phyloP scores from a whole-genome alignment of 2,888 invertebrate species.

The Rhamnusium bicolor region DNA sequence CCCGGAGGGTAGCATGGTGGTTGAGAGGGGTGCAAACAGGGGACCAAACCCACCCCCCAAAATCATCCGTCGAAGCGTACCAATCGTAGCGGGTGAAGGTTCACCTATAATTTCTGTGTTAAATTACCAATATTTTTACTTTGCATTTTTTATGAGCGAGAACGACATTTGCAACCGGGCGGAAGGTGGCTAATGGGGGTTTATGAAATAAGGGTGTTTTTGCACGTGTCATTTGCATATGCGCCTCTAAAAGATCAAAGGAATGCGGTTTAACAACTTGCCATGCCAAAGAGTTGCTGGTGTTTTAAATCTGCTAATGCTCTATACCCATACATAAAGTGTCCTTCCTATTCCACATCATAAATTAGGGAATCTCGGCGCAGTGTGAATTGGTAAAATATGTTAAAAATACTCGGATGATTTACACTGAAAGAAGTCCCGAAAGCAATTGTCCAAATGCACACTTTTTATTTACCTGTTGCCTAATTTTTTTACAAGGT shows the following conservation, averaged over 20 bases:
- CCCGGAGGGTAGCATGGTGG: slow-evolving; percentile 53
- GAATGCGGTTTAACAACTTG: slow-evolving; percentile 33
- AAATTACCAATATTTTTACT: slow-evolving; percentile 40
- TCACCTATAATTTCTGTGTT: slow-evolving; percentile 21
- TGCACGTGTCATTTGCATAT: slow-evolving; percentile 50
- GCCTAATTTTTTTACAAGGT: too few species aligned
- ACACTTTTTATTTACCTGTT: too few species aligned
- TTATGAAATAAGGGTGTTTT: slow-evolving; percentile 26
- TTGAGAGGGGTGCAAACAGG: slow-evolving; percentile 33
- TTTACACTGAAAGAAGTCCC: too few species aligned
- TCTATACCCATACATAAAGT: background rate
- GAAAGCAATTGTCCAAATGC: too few species aligned
- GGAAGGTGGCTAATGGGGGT: slow-evolving; percentile 31
- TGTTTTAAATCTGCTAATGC: slow-evolving; percentile 16
- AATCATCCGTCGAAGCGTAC: slow-evolving; percentile 61
- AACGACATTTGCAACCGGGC: slow-evolving; percentile 6
- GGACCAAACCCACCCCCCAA: slow-evolving; percentile 52
- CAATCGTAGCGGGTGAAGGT: slow-evolving; percentile 42
- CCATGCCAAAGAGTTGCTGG: slow-evolving; percentile 12
- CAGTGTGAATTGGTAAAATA: background rate
- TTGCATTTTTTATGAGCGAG: slow-evolving; percentile 33
- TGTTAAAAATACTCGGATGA: too few species aligned
- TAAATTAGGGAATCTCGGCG: background rate
- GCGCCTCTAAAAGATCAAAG: slow-evolving; percentile 48
- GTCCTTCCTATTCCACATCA: background rate